Percentiles rank a stretch among this genome's conserved stretches.
These are phyloP conservation scores for Thermophis baileyi DNA, from an alignment of 2,113 vertebrate species.

Conservation along the genomic window DNA sequence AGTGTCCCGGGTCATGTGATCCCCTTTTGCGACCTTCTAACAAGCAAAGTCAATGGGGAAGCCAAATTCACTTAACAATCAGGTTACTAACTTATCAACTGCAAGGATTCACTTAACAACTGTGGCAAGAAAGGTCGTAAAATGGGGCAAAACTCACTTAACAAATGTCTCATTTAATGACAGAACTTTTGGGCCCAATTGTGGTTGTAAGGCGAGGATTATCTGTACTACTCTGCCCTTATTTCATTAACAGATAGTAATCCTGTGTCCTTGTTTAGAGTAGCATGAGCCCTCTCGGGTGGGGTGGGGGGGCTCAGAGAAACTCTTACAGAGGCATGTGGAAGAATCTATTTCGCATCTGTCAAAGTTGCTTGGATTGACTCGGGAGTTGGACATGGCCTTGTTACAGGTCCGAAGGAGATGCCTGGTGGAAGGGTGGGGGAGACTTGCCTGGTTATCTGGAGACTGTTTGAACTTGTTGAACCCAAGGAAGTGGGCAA, in stretches of 20 bases:
- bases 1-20: neutral
- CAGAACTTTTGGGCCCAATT: neutral
- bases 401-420: neutral
- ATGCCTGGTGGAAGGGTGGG: neutral
- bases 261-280: neutral
- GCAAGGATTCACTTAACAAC: neutral
- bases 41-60: neutral
- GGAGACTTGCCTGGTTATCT: neutral
- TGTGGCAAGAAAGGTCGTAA: neutral
- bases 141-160: neutral
- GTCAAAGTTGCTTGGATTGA: neutral
- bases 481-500: neutral
- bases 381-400: neutral
- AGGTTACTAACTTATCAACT: neutral
- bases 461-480: neutral
- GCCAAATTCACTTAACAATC: neutral
- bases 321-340: neutral
- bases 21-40: neutral
- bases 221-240: neutral
- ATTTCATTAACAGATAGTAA: neutral
- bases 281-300: neutral
- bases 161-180: neutral
- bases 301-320: neutral
- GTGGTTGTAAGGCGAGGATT: neutral
- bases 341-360: neutral